These are phyloP conservation scores for Philantomba maxwellii DNA, from an alignment of 2,113 vertebrate genomes.

Conservation along the genomic window DNA sequence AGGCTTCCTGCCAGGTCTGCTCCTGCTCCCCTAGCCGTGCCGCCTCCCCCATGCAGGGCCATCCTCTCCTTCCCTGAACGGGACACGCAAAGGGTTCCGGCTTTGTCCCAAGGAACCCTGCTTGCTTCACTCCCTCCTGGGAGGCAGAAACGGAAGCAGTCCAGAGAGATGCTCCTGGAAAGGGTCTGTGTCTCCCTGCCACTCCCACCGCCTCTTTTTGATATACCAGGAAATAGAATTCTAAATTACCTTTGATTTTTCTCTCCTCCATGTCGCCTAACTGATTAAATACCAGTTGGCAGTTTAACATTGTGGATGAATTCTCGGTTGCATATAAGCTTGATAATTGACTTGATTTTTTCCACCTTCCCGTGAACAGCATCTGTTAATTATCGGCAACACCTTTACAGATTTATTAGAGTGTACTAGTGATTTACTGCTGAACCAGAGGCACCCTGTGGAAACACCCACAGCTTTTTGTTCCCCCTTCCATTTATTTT, in stretches of 20 bases:
- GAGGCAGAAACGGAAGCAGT: background rate
- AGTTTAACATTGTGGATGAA: constrained; percentile 66
- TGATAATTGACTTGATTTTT: constrained; percentile 69
- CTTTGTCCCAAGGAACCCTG: background rate
- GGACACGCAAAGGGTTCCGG: background rate
- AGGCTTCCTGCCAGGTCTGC: background rate
- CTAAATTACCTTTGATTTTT: constrained; percentile 67
- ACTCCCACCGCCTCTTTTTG: background rate
- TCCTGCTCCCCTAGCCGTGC: background rate
- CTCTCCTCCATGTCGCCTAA: constrained; percentile 41
- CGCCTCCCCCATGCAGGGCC: background rate
- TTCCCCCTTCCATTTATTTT: background rate
- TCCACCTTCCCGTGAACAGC: constrained; percentile 51
- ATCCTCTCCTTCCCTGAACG: background rate
- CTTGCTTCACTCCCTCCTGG: background rate
- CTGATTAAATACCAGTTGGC: constrained; percentile 55
- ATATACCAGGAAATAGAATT: constrained; percentile 30
- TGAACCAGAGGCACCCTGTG: constrained; percentile 64
- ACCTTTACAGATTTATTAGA: constrained; percentile 71
- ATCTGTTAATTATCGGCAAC: constrained; percentile 71
- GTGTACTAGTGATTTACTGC: constrained; percentile 59
- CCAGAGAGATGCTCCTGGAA: background rate
- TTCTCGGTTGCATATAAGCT: constrained; percentile 65
- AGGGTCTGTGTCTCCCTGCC: constrained; percentile 2
- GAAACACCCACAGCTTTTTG: constrained; percentile 67